Evolutionary conservation across 2,113 vertebrate genomes (phyloP).

Genomic region (Petaurus breviceps): DNA sequence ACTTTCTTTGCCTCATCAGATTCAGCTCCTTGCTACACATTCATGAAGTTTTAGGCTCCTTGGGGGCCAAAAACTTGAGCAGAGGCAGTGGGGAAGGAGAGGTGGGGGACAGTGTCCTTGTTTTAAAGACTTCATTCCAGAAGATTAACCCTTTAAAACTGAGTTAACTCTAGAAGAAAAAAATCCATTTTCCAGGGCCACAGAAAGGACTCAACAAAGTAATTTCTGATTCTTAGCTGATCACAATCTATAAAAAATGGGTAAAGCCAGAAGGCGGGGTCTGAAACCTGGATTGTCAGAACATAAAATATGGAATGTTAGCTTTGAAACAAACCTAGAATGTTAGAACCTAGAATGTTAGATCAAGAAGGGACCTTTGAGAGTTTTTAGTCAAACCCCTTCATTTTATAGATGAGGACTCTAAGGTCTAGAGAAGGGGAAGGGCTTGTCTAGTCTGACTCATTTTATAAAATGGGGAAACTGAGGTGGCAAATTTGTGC

Average conservation of each 20-base stretch:
- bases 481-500: neutral
- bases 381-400: neutral
- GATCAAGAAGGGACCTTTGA: neutral
- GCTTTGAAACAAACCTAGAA: neutral
- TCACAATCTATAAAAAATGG: neutral
- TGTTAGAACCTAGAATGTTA: neutral
- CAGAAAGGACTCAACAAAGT: neutral
- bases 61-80: neutral
- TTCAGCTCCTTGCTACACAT: neutral
- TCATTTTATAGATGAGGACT: neutral
- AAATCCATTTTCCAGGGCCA: neutral
- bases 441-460: neutral
- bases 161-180: neutral
- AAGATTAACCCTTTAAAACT: neutral
- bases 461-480: neutral
- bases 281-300: neutral
- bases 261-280: neutral
- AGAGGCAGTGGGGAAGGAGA: neutral
- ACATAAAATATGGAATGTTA: neutral
- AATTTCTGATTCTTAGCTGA: neutral
- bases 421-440: neutral
- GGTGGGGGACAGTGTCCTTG: neutral
- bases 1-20: neutral
- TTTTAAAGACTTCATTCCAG: slow-evolving; percentile 2
- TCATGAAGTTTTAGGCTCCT: neutral